Conservation (phyloP, 2,113 vertebrate genomes). For the Micronycteris hirsuta region DNA sequence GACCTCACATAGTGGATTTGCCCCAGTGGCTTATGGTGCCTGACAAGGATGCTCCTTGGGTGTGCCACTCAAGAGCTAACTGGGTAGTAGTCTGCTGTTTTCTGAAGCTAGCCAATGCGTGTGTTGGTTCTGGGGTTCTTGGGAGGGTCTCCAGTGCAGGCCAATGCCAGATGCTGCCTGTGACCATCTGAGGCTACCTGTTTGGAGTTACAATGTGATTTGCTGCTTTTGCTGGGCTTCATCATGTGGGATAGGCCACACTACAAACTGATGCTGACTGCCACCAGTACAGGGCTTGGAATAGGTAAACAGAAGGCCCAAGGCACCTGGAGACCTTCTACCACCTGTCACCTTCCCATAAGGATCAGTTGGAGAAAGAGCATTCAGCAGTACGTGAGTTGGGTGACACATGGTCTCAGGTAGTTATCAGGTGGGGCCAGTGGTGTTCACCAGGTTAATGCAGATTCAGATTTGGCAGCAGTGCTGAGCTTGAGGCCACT, state of each 20-base stretch:
- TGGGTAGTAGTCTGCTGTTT: not conserved
- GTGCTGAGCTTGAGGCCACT: too few species aligned
- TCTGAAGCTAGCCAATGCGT: not conserved
- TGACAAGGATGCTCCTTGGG: too few species aligned
- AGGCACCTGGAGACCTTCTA: not conserved
- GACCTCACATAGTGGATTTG: not conserved
- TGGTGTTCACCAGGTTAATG: not conserved
- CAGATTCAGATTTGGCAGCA: not conserved
- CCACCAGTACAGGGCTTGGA: not conserved
- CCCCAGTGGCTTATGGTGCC: too few species aligned
- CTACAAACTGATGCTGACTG: not conserved
- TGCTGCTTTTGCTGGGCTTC: not conserved
- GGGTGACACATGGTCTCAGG: not conserved
- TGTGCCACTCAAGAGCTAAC: not conserved
- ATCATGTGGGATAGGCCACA: not conserved
- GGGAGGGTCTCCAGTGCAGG: not conserved
- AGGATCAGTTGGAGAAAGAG: not conserved
- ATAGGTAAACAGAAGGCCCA: not conserved
- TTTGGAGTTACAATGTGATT: not conserved
- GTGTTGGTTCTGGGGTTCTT: not conserved
- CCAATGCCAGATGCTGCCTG: not conserved
- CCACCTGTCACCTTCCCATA: not conserved
- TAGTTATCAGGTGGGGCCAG: not conserved
- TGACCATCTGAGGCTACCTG: not conserved
- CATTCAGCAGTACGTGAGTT: not conserved